Percentiles rank a stretch among this genome's conserved stretches.
Conservation (phyloP, 2,113 vertebrate species). For the Proteles cristata region DNA sequence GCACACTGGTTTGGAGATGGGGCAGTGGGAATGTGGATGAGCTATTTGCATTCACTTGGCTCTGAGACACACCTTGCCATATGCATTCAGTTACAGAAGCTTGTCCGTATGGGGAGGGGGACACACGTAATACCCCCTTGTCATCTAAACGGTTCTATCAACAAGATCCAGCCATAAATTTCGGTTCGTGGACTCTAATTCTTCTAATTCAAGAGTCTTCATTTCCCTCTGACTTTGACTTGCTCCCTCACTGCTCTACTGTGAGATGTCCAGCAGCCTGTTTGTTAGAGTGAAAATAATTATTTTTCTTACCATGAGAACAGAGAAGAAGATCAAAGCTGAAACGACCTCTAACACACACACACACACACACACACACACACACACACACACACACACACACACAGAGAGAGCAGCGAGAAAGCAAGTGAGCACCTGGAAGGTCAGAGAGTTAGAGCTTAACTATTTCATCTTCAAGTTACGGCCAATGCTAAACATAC, state of each 20-base stretch:
- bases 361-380: neutral
- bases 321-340: neutral
- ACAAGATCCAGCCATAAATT: neutral
- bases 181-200: neutral
- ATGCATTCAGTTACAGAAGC: neutral
- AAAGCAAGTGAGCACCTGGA: neutral
- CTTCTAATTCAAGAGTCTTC: neutral
- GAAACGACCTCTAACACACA: neutral
- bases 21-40: neutral
- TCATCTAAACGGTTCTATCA: neutral
- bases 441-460: neutral
- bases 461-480: neutral
- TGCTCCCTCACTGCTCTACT: neutral
- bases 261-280: neutral
- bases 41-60: neutral
- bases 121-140: rapidly evolving
- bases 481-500: neutral
- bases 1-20: neutral
- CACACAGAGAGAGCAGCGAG: neutral
- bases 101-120: neutral
- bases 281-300: neutral
- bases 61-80: rapidly evolving
- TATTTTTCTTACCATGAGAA: neutral
- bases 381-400: neutral
- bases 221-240: neutral